phyloP scores from a whole-genome alignment of 2,888 invertebrate species.

The Eilema depressum region DNA sequence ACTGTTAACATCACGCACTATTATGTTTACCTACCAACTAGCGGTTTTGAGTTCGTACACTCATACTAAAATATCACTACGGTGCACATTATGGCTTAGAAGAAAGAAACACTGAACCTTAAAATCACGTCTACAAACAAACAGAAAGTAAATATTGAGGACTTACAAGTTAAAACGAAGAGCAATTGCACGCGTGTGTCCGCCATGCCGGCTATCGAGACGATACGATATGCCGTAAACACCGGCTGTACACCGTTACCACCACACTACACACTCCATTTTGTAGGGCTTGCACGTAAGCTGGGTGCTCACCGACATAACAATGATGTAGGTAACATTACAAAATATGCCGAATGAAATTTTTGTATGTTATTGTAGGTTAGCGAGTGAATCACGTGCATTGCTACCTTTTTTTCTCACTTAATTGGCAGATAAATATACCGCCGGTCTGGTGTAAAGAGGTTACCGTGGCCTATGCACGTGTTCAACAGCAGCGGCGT shows the following conservation, averaged over 20 bases:
- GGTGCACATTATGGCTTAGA: background rate
- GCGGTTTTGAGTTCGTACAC: background rate
- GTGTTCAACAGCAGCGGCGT: too few relatives aligned
- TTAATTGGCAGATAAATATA: too few relatives aligned
- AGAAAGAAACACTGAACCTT: background rate
- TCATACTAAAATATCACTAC: background rate
- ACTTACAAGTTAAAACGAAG: slow-evolving; percentile 81
- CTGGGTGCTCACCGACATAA: background rate
- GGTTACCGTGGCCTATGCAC: too few relatives aligned
- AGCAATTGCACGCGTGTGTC: slow-evolving; percentile 62
- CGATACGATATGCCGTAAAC: slow-evolving; percentile 55
- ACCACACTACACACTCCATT: slow-evolving; percentile 31
- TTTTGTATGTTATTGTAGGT: background rate
- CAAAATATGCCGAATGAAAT: background rate
- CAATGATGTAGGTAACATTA: background rate
- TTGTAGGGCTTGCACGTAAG: slow-evolving; percentile 25
- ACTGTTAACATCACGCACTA: background rate
- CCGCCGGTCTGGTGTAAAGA: too few relatives aligned
- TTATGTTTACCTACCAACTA: slow-evolving; percentile 3
- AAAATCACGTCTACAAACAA: background rate
- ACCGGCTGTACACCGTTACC: slow-evolving; percentile 26
- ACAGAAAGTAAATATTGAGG: slow-evolving; percentile 29
- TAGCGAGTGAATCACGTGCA: background rate
- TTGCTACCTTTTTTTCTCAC: too few relatives aligned
- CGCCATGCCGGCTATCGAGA: slow-evolving; percentile 68